These are phyloP conservation scores for Saccostrea cuccullata DNA, from an alignment of 1,140 invertebrate species.

Conservation along the genomic window DNA sequence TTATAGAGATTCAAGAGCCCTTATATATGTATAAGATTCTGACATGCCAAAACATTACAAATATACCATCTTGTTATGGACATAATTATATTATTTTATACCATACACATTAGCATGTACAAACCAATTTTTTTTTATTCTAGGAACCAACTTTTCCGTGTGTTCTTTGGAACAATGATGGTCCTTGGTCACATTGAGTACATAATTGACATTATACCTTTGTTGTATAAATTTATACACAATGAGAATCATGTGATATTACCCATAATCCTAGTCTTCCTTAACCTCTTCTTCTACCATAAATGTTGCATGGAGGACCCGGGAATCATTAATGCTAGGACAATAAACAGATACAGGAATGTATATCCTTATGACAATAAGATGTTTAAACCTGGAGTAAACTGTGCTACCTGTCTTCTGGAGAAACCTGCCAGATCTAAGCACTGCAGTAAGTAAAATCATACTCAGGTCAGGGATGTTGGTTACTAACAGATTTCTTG, in stretches of 20 bases:
- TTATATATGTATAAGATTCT: no score
- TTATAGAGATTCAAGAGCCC: no score
- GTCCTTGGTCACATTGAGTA: constrained; percentile 66
- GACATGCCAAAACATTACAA: no score
- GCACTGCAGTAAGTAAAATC: constrained; percentile 73
- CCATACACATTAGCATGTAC: neutral
- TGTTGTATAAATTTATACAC: constrained; percentile 68
- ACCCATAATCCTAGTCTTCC: constrained; percentile 64
- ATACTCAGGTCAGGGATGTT: no score
- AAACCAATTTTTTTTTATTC: constrained; percentile 33
- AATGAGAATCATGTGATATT: constrained; percentile 67
- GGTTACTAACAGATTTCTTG: no score
- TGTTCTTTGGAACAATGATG: constrained; percentile 65
- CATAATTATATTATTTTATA: no score
- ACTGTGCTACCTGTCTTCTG: constrained; percentile 71
- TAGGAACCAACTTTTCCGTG: constrained; percentile 71
- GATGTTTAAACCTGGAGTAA: constrained; percentile 63
- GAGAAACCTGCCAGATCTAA: constrained; percentile 73
- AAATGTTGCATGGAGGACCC: constrained; percentile 67
- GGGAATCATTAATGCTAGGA: constrained; percentile 67
- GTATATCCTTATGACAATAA: constrained; percentile 68
- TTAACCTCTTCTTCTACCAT: constrained; percentile 66
- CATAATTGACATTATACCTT: constrained; percentile 71
- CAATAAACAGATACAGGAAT: constrained; percentile 56
- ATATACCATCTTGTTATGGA: no score